Evolutionary conservation across 2,113 vertebrate genomes (phyloP).

Genomic region (Corythornis vintsioides): DNA sequence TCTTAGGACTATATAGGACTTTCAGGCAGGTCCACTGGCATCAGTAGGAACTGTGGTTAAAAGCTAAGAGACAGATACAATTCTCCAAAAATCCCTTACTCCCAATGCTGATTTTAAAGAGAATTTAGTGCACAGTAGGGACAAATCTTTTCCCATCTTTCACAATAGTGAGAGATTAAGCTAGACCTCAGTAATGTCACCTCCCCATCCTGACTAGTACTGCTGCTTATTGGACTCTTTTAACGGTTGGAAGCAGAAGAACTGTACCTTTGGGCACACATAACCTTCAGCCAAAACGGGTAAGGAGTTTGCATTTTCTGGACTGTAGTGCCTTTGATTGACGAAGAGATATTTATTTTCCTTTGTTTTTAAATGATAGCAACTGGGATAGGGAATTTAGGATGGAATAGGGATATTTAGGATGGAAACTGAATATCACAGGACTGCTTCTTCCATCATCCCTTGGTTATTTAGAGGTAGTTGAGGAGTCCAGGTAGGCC

Average conservation of each 20-base stretch:
- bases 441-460: not conserved
- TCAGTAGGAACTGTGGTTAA: slow-evolving; percentile 14
- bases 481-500: not conserved
- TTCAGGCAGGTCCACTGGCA: not conserved
- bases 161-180: slow-evolving; percentile 16
- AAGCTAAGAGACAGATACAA: not conserved
- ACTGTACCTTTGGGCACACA: not conserved
- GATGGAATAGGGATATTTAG: not conserved
- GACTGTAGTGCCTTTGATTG: not conserved
- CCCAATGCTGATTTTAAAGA: slow-evolving; percentile 10
- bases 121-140: slow-evolving; percentile 17
- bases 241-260: not conserved
- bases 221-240: not conserved
- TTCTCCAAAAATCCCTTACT: not conserved
- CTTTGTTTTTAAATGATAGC: not conserved
- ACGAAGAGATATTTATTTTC: not conserved
- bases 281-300: not conserved
- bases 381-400: not conserved
- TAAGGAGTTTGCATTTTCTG: not conserved
- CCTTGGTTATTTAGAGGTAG: not conserved
- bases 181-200: not conserved
- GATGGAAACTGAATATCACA: not conserved
- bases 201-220: not conserved
- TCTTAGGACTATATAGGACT: not conserved
- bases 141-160: not conserved